Evolutionary conservation across 1,140 invertebrate species (phyloP).

Genomic region (Capitella teleta): DNA sequence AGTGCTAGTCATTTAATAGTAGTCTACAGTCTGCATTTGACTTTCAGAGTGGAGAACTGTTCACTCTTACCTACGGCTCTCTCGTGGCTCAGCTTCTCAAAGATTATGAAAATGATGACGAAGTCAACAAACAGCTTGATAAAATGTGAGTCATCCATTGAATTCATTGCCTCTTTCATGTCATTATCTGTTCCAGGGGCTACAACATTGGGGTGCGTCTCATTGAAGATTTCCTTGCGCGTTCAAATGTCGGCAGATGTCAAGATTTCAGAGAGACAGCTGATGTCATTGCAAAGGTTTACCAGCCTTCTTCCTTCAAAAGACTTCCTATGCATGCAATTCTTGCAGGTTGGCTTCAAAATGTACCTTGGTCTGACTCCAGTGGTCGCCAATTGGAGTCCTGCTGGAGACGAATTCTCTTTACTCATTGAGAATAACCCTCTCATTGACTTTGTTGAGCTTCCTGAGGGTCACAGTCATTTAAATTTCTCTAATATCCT

Average conservation of each 20-base stretch:
- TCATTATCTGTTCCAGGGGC: conserved; percentile 46
- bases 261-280: conserved; percentile 93
- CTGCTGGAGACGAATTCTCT: conserved; percentile 91
- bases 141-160: conserved; percentile 38
- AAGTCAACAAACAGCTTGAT: conserved; percentile 52
- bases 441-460: conserved; percentile 94
- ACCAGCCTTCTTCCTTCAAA: background rate
- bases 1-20: too few species aligned
- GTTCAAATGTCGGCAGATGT: conserved; percentile 79
- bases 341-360: conserved; percentile 58
- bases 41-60: conserved; percentile 87
- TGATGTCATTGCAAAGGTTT: conserved; percentile 76
- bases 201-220: conserved; percentile 97
- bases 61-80: conserved; percentile 95
- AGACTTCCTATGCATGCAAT: background rate
- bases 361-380: conserved; percentile 86
- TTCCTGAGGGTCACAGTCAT: conserved; percentile 72
- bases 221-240: conserved; percentile 93
- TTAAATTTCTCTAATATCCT: conserved; percentile 92
- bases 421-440: conserved; percentile 90
- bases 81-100: conserved; percentile 91
- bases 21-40: too few species aligned
- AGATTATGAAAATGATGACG: conserved; percentile 94
- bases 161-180: background rate
- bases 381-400: conserved; percentile 83